A percentile compares a stretch with the other conserved stretches of the same genome.
Evolutionary conservation across 2,797 vertebrate genomes (phyloP).

Genomic region (Muraenolepis orangiensis): DNA sequence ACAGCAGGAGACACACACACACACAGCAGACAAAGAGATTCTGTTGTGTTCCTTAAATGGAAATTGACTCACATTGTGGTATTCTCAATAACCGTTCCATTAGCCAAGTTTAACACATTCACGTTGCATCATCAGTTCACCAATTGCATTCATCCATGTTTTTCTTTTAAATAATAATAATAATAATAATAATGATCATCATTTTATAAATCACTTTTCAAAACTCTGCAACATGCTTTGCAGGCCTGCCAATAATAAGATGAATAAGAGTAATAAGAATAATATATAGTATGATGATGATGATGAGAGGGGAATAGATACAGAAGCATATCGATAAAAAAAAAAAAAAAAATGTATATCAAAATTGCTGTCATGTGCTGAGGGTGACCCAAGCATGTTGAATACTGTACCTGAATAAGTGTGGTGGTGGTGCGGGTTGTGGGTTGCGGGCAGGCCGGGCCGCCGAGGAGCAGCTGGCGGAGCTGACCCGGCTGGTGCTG

Average conservation of each 20-base stretch:
- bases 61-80: not conserved
- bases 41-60: too few species aligned
- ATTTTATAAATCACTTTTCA: not conserved
- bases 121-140: not conserved
- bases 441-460: conserved; percentile 67
- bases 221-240: not conserved
- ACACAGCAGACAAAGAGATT: not conserved
- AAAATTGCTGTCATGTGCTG: too few species aligned
- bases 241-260: not conserved
- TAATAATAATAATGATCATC: not conserved
- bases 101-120: not conserved
- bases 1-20: not conserved
- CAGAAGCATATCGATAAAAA: too few species aligned
- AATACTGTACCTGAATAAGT: not conserved
- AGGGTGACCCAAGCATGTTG: not conserved
- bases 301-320: too few species aligned
- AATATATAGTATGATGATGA: too few species aligned
- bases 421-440: not conserved
- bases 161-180: not conserved
- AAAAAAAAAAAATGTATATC: too few species aligned
- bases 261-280: too few species aligned
- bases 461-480: conserved; percentile 82
- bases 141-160: not conserved
- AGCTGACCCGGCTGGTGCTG: conserved; percentile 88
- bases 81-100: not conserved